Conservation (phyloP, 1,140 invertebrate genomes). For the Eurosta solidaginis region DNA sequence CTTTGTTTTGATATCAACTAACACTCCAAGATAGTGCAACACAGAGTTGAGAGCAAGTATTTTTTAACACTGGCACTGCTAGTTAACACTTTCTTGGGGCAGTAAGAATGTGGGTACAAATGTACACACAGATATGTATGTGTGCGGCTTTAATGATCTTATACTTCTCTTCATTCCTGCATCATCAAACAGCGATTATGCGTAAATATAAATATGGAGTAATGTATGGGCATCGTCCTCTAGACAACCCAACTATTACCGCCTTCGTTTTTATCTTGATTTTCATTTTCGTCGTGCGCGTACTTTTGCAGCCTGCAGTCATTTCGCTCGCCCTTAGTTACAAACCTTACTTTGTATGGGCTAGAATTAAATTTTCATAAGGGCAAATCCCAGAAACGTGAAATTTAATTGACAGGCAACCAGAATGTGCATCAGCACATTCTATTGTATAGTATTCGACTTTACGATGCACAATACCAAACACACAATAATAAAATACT, state of each 20-base stretch:
- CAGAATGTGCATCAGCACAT: too few relatives aligned
- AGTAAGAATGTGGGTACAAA: background rate
- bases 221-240: background rate
- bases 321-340: background rate
- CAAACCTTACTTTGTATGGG: background rate
- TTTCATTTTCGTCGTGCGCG: background rate
- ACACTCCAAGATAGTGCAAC: too few relatives aligned
- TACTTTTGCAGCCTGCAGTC: background rate
- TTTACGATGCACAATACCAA: too few relatives aligned
- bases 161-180: conserved; percentile 1
- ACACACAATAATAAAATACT: too few relatives aligned
- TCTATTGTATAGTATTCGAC: too few relatives aligned
- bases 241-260: background rate
- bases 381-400: too few relatives aligned
- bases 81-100: background rate
- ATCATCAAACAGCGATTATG: background rate
- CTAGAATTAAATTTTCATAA: conserved; percentile 17
- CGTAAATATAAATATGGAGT: background rate
- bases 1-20: too few relatives aligned
- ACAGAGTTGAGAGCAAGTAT: too few relatives aligned
- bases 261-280: conserved; percentile 23
- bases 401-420: too few relatives aligned
- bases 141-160: background rate
- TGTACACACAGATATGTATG: background rate
- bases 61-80: background rate